A percentile compares a stretch with the other conserved stretches of the same genome.
Conservation (phyloP, 1,140 invertebrate genomes). For the Leguminivora glycinivorella region DNA sequence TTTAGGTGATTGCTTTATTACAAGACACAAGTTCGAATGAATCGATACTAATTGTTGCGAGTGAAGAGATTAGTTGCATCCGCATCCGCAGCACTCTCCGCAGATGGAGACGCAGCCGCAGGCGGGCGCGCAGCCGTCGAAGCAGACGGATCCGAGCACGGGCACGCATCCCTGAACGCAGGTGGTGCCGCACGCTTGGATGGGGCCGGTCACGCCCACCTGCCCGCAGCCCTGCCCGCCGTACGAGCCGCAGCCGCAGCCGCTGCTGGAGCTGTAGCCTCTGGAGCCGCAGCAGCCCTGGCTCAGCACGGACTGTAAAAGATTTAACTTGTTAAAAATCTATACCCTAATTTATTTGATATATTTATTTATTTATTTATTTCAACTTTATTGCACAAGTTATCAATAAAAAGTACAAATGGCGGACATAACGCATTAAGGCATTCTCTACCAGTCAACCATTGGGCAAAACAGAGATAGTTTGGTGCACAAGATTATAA, state of each 20-base stretch:
- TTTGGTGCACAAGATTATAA: too few species aligned
- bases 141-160: constrained; percentile 46
- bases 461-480: too few species aligned
- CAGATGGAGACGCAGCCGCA: constrained; percentile 50
- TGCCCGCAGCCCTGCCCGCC: constrained; percentile 49
- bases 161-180: constrained; percentile 47
- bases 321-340: neutral
- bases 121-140: constrained; percentile 47
- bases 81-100: constrained; percentile 45
- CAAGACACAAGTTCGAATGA: too few species aligned
- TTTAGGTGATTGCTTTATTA: neutral
- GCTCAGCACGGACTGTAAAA: neutral
- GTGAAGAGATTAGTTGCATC: neutral
- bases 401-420: too few species aligned
- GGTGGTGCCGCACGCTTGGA: constrained; percentile 48
- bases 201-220: constrained; percentile 44
- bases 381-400: too few species aligned
- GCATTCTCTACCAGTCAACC: too few species aligned
- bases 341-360: too few species aligned
- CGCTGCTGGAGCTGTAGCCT: too few species aligned
- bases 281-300: neutral
- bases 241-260: constrained; percentile 36
- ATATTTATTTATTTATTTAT: too few species aligned
- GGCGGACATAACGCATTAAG: too few species aligned
- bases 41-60: too few species aligned